phyloP scores from a whole-genome alignment of 1,140 invertebrate genomes.

The Lasaia peninsularis region DNA sequence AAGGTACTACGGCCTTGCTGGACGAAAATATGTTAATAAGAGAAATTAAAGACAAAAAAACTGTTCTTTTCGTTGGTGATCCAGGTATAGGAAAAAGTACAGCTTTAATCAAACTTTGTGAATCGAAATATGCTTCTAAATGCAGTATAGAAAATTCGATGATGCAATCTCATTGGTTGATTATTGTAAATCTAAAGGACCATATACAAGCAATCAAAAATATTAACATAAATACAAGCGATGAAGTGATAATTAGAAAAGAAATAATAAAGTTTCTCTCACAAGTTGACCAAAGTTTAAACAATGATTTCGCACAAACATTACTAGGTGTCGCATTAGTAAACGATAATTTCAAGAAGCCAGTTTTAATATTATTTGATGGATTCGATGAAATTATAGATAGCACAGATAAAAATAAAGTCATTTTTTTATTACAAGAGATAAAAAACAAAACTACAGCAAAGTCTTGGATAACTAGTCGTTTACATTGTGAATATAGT shows the following conservation, averaged over 20 bases:
- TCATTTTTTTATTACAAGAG: not conserved
- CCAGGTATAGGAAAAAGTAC: slow-evolving; percentile 1
- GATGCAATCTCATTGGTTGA: not conserved
- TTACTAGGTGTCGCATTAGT: not conserved
- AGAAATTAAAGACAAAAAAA: not conserved
- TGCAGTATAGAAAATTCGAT: not conserved
- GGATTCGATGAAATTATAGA: slow-evolving; percentile 4
- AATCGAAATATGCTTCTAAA: not conserved
- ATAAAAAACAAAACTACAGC: not conserved
- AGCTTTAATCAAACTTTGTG: not conserved
- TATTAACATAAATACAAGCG: not conserved
- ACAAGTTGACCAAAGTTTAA: not conserved
- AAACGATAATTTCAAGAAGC: not conserved
- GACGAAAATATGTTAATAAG: not conserved
- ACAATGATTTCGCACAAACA: not conserved
- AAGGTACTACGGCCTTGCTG: not conserved
- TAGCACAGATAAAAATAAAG: not conserved
- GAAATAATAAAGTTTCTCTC: not conserved
- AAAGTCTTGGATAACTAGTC: slow-evolving; percentile 1
- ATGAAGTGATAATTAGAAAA: not conserved
- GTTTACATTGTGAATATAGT: not conserved
- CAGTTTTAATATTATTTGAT: not conserved
- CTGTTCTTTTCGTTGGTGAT: not conserved
- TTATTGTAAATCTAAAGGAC: not conserved
- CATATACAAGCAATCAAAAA: not conserved